Evolutionary conservation across 2,113 vertebrate genomes (phyloP).

Genomic region (Zosterops lateralis): DNA sequence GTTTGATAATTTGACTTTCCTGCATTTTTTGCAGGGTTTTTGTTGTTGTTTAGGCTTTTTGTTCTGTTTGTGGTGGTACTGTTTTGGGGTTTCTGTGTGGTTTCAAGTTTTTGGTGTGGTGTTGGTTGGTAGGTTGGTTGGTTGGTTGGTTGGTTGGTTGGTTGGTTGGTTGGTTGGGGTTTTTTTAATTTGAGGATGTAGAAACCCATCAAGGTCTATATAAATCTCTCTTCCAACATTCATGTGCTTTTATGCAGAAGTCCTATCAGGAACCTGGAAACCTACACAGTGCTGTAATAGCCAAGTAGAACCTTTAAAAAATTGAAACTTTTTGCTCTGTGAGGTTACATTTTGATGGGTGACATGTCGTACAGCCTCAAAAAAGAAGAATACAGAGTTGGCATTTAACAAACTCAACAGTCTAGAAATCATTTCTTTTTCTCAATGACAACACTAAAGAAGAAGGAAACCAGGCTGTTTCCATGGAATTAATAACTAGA

Average conservation of each 20-base stretch:
- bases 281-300: not conserved
- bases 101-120: not conserved
- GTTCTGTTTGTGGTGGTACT: not conserved
- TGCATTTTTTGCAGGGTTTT: not conserved
- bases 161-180: not conserved
- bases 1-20: not conserved
- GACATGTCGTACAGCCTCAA: not conserved
- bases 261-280: not conserved
- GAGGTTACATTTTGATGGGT: slow-evolving; percentile 4
- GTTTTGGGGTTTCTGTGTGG: not conserved
- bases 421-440: not conserved
- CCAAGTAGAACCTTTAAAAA: not conserved
- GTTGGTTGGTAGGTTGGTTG: not conserved
- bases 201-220: not conserved
- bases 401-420: slow-evolving; percentile 11
- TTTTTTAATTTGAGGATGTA: not conserved
- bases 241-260: not conserved
- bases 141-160: not conserved
- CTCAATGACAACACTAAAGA: not conserved
- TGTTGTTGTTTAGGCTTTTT: not conserved
- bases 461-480: not conserved
- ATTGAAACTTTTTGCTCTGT: not conserved
- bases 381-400: not conserved
- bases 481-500: not conserved
- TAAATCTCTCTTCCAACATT: not conserved